Evolutionary conservation across 2,113 vertebrate species (phyloP), one percentile per base, ranked within the genome.

Genomic region (Hippolais icterina): DNA sequence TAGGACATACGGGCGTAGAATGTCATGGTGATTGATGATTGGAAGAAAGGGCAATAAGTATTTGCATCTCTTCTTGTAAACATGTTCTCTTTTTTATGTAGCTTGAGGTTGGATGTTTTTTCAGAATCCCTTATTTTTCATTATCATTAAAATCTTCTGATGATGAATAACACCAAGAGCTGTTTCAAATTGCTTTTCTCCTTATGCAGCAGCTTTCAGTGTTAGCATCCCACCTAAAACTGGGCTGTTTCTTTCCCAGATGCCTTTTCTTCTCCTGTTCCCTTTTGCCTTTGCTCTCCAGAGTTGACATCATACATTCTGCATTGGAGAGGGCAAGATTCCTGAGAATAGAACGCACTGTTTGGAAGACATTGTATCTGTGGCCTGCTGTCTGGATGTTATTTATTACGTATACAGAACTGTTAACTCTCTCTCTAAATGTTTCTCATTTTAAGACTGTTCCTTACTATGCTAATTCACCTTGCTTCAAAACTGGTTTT

Each of bases 381-480:
- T 89, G 61, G 31, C 37, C 41, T 76, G 25, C 54, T 96, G 47
- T 90, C 66, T 79, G 37, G 10, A 59, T 71, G 28, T 79, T 78
- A 42, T 29, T 63, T 85, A 42, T 2, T 44, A n/a, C 33, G 21
- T 39, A 28, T 22, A 39, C 39, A 42, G 35, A 79, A 39, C 21
- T 75, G 35, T 35, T 87, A 72, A 52, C 10, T 85, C 11, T n/a
- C 12, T 49, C 23, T 61, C 25, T 54, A 35, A 76, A 75, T 3
- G 5, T 14, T 59, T 65, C 6, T 17, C 11, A 24, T 66, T 87
- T 80, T 66, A 89, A 91, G 44, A 29, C 27, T 35, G 8, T 59
- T 81, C 16, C 18, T 70, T 47, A 27, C 35, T 47, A 6, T 75
- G 47, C 42, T 65, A 59, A 68, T 78, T 39, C 44, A 70, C 33